Evolutionary conservation across 1,140 invertebrate genomes (phyloP).

Genomic region (Drosophila willistoni): DNA sequence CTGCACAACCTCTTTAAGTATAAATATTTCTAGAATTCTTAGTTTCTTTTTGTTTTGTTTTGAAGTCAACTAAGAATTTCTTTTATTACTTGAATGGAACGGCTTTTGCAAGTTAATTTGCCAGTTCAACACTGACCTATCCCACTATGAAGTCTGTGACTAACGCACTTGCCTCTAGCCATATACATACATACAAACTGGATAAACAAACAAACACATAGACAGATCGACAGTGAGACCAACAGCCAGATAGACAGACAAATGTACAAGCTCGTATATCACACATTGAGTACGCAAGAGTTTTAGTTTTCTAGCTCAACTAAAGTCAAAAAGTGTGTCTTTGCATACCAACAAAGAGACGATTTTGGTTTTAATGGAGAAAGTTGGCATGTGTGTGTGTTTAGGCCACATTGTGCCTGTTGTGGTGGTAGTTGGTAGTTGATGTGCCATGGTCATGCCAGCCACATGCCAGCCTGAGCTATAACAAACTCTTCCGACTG

Average conservation of each 20-base stretch:
- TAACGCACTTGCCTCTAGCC: neutral
- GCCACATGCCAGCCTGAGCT: conserved; percentile 31
- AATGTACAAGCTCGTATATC: conserved; percentile 7
- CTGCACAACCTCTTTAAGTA: too few species aligned
- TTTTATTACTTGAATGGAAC: neutral
- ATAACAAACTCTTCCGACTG: conserved; percentile 61
- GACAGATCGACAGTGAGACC: neutral
- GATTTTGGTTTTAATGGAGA: conserved; percentile 47
- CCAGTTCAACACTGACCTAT: neutral
- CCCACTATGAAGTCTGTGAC: neutral
- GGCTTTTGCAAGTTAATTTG: neutral
- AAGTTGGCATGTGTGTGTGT: conserved; percentile 38
- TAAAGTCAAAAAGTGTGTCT: conserved; percentile 32
- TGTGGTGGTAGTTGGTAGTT: neutral
- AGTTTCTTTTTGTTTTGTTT: too few species aligned
- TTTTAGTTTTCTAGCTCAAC: conserved; percentile 41
- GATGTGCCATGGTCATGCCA: conserved; percentile 42
- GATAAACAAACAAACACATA: neutral
- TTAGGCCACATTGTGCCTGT: neutral
- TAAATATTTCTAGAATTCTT: too few species aligned
- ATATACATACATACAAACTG: neutral
- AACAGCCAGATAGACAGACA: neutral
- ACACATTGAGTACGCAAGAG: conserved; percentile 24
- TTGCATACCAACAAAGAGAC: conserved; percentile 55
- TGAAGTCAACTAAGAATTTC: neutral